Evolutionary conservation across 37 sponge, comb jelly and placozoan species (phyloP), one percentile per base, ranked within the genome.

Genomic region (Petrosia ficiformis): DNA sequence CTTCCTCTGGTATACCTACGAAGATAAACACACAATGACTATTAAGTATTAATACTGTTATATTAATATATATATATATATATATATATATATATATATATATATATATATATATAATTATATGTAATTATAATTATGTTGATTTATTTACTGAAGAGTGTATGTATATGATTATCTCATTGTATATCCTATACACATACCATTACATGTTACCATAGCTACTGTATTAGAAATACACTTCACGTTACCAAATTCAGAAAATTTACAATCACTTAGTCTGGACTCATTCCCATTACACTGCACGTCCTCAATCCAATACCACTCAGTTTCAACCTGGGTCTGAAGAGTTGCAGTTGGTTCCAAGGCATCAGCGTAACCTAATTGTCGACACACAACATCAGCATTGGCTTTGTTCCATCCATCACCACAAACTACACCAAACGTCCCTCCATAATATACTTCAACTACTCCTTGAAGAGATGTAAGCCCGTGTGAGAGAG

Each of bases 321-420:
- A 48, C 14, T 8, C 14, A 48, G 54, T 19, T 19, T 48, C 54
- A 48, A 14, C 8, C 8, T 14, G 14, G 14, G 54, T 48, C 54
- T 14, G 14, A 8, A 14, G 14, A 48, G 54, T 48, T n/a, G n/a
- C n/a, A 48, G 8, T 48, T 8, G 54, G 54, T 52, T 26, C 64
- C 24, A 30, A 3, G 22, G 43, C 43, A 8, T 65, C 67, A n/a
- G 22, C 39, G 34, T 80, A 80, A 32, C 81, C 81, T 1, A 80
- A 57, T 64, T 80, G 73, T 38, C 35, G 30, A 40, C 81, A 80
- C 42, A 57, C 81, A 70, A 80, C 78, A 39, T 72, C 68, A 38
- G 68, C 75, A 74, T 29, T 61, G 26, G 22, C 6, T 5, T 5
- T 8, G 26, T 29, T 61, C 63, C 63, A 61, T 22, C 63, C 63